phyloP scores from a whole-genome alignment of 1,140 invertebrate species.

The Neoseiulus cucumeris region DNA sequence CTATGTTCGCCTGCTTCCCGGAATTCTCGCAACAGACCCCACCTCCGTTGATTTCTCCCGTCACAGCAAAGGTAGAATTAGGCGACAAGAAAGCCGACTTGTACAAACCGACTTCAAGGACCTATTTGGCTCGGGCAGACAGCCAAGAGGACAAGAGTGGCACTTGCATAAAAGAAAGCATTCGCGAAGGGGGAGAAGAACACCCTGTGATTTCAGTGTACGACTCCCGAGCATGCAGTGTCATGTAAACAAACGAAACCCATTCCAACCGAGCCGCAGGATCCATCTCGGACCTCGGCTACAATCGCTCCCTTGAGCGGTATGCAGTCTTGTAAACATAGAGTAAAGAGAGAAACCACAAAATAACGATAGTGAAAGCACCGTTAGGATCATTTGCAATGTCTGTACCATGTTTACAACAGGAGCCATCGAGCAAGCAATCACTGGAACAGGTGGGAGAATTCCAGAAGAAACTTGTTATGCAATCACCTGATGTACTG shows the following conservation, averaged over 20 bases:
- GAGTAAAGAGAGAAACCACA: too few species aligned
- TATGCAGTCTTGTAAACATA: too few species aligned
- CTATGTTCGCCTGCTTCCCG: conserved; percentile 22
- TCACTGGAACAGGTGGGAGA: too few species aligned
- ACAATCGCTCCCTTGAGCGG: too few species aligned
- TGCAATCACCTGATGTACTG: too few species aligned
- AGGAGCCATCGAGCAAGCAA: too few species aligned
- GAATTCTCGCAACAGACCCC: conserved; percentile 15
- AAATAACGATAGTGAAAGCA: too few species aligned
- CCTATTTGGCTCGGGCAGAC: background rate
- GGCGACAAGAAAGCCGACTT: conserved; percentile 13
- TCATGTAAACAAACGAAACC: background rate
- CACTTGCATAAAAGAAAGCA: conserved; percentile 3
- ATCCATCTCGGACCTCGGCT: too few species aligned
- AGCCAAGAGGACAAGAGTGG: conserved; percentile 5
- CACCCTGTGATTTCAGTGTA: background rate
- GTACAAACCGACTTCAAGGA: background rate
- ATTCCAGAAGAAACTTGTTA: too few species aligned
- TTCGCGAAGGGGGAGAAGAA: background rate
- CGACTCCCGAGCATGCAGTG: background rate
- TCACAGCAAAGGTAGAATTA: conserved; percentile 13
- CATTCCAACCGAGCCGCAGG: background rate
- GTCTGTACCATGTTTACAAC: too few species aligned
- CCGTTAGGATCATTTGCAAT: too few species aligned
- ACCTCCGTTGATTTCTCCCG: conserved; percentile 7